These are phyloP conservation scores for Picathartes gymnocephalus DNA, from an alignment of 2,113 vertebrate genomes.

Conservation along the genomic window DNA sequence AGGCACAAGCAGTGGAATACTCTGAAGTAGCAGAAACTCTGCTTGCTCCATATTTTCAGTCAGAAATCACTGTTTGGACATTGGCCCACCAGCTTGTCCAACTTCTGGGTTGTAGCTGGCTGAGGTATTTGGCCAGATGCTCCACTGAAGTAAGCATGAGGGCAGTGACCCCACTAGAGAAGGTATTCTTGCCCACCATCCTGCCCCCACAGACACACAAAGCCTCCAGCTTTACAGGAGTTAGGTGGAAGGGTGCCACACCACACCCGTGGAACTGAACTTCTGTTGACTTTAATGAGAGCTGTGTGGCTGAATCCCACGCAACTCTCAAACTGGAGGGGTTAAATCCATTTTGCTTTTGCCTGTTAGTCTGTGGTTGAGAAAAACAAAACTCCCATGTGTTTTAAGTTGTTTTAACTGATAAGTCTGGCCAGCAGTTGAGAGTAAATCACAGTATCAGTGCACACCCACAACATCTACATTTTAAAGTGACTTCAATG, in stretches of 20 bases:
- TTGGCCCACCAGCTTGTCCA: not conserved
- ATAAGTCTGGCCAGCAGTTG: constrained; percentile 44
- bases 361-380: not conserved
- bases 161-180: not conserved
- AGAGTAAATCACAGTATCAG: constrained; percentile 38
- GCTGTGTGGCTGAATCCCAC: not conserved
- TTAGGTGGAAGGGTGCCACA: not conserved
- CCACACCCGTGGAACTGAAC: constrained; percentile 23
- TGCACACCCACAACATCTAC: not conserved
- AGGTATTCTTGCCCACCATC: not conserved
- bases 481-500: constrained; percentile 28
- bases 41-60: not conserved
- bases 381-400: constrained; percentile 19
- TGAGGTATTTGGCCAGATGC: not conserved
- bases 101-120: not conserved
- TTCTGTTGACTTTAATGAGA: constrained; percentile 3
- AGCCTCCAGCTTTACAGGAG: not conserved
- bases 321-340: not conserved
- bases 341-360: constrained; percentile 3
- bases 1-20: not conserved
- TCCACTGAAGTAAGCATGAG: not conserved
- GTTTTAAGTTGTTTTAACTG: constrained; percentile 52
- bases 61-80: not conserved
- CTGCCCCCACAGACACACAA: not conserved
- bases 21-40: not conserved